Conservation (phyloP, 2,888 invertebrate species). For the Leptopterna dolabrata region DNA sequence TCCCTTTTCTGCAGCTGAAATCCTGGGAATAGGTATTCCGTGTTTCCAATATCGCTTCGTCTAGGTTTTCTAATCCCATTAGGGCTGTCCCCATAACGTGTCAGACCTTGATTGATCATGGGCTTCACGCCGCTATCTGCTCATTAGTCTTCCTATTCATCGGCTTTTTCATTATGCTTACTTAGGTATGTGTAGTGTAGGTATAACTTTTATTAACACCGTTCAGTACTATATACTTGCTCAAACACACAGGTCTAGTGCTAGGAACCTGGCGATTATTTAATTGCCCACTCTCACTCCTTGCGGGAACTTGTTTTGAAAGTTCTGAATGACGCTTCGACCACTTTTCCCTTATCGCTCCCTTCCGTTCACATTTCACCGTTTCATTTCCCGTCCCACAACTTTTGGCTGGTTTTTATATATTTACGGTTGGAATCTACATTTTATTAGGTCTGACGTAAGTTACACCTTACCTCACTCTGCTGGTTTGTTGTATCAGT, state of each 20-base stretch:
- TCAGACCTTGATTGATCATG: background rate
- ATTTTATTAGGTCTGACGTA: background rate
- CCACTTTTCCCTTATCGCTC: background rate
- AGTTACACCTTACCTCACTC: no score
- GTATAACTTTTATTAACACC: no score
- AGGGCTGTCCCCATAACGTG: background rate
- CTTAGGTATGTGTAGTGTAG: no score
- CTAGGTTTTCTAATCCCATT: constrained; percentile 1
- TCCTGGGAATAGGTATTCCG: background rate
- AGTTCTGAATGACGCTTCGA: background rate
- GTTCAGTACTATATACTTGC: no score
- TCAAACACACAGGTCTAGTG: background rate
- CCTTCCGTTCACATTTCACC: background rate
- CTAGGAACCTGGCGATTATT: background rate
- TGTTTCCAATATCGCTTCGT: background rate
- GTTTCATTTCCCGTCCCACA: background rate
- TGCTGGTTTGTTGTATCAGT: no score
- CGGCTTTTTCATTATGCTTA: no score
- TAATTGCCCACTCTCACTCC: background rate
- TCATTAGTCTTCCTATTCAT: no score
- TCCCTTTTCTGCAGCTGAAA: background rate
- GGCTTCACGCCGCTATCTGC: background rate
- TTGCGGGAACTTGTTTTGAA: background rate
- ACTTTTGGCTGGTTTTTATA: background rate
- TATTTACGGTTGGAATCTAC: background rate